phyloP scores from a whole-genome alignment of 2,888 invertebrate species.

The Mesorhabditis sp. region DNA sequence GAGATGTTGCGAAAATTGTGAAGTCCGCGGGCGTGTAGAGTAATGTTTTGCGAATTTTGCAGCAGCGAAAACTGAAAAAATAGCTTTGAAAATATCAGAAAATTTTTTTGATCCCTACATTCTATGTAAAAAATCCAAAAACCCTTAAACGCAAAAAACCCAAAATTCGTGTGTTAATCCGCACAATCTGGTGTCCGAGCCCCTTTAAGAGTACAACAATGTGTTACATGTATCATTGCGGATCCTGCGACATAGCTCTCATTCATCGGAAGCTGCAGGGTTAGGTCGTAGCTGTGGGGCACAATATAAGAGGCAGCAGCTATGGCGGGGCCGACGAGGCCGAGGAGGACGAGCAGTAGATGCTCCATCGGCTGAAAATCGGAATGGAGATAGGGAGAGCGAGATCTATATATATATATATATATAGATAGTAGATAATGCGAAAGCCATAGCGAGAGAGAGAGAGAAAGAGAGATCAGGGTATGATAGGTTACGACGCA shows the following conservation, averaged over 20 bases:
- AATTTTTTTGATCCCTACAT: too few species aligned
- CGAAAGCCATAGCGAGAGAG: background rate
- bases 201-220: too few species aligned
- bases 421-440: background rate
- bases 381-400: background rate
- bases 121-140: too few species aligned
- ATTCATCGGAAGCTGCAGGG: constrained; percentile 27
- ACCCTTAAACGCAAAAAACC: too few species aligned
- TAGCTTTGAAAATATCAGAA: constrained; percentile 10
- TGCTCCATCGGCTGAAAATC: background rate
- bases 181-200: too few species aligned
- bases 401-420: background rate
- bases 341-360: background rate
- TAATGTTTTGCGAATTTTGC: constrained; percentile 19
- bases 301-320: constrained; percentile 14
- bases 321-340: constrained; percentile 2
- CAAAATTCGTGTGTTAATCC: too few species aligned
- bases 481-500: background rate
- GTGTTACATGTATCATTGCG: background rate
- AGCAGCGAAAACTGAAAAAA: constrained; percentile 26
- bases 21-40: constrained; percentile 26
- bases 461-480: constrained; percentile 3
- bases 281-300: constrained; percentile 29
- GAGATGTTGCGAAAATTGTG: constrained; percentile 35
- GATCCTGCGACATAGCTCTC: constrained; percentile 13